A percentile compares a stretch with the other conserved stretches of the same genome.
These are phyloP conservation scores for Pachyramphus minor DNA, from an alignment of 2,113 vertebrate species.

Conservation along the genomic window DNA sequence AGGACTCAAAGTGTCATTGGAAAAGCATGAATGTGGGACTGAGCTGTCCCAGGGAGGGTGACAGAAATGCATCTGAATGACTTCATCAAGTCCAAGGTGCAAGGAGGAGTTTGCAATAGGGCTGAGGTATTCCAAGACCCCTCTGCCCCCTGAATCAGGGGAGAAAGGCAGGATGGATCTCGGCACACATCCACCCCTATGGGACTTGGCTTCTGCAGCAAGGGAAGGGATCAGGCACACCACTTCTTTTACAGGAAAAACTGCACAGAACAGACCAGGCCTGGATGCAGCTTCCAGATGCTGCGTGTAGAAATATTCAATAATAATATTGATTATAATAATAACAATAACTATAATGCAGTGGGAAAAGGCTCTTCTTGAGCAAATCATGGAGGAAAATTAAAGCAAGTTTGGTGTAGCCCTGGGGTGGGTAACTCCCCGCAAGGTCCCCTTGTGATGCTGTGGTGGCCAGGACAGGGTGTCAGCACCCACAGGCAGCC, in stretches of 20 bases:
- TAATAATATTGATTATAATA: neutral
- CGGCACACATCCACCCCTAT: neutral
- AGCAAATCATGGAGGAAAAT: neutral
- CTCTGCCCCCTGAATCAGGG: neutral
- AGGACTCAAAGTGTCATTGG: neutral
- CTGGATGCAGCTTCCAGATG: neutral
- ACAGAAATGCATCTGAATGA: neutral
- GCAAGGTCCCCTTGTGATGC: rapidly evolving
- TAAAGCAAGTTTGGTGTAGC: neutral
- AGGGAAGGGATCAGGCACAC: neutral
- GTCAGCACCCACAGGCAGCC: neutral
- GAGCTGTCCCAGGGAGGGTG: neutral
- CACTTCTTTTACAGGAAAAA: neutral
- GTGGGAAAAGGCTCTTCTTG: neutral
- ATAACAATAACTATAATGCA: too few species aligned
- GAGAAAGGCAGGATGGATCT: neutral
- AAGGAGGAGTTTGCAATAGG: neutral
- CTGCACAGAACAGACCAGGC: neutral
- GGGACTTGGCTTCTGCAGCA: neutral
- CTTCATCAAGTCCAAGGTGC: neutral
- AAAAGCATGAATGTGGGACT: rapidly evolving
- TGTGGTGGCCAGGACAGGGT: neutral
- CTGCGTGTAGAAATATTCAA: neutral
- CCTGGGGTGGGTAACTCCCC: neutral
- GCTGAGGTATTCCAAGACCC: rapidly evolving